These are phyloP conservation scores for Thera britannica DNA, from an alignment of 2,888 invertebrate species.

Conservation along the genomic window DNA sequence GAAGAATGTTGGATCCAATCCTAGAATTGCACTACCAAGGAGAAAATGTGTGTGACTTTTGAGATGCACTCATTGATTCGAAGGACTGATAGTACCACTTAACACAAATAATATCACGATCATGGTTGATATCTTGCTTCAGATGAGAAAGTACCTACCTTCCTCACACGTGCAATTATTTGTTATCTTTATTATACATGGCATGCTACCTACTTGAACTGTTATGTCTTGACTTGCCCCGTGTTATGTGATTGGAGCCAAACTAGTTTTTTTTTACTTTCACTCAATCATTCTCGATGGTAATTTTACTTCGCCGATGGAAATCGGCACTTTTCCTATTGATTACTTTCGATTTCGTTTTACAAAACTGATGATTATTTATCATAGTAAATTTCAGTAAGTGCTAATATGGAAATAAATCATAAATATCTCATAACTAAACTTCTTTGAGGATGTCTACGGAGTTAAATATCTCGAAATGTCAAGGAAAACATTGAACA, in stretches of 20 bases:
- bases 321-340: slow-evolving; percentile 43
- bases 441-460: background rate
- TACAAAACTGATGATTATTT: background rate
- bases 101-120: background rate
- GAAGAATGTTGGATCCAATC: background rate
- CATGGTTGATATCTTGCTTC: background rate
- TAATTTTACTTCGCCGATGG: slow-evolving; percentile 48
- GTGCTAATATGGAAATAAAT: too few relatives aligned
- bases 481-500: slow-evolving; percentile 18
- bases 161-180: slow-evolving; percentile 2
- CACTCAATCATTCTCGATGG: slow-evolving; percentile 56
- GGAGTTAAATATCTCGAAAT: slow-evolving; percentile 2
- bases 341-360: slow-evolving; percentile 26
- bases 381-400: background rate
- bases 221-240: slow-evolving; percentile 24
- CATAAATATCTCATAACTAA: too few relatives aligned
- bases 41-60: background rate
- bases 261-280: slow-evolving; percentile 54
- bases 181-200: slow-evolving; percentile 8
- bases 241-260: slow-evolving; percentile 28
- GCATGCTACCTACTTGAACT: slow-evolving; percentile 16
- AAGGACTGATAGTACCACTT: background rate
- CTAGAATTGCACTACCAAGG: background rate
- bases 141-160: background rate
- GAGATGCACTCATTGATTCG: background rate